Evolutionary conservation across 2,888 invertebrate genomes (phyloP).

Genomic region (Caenorhabditis sp.): DNA sequence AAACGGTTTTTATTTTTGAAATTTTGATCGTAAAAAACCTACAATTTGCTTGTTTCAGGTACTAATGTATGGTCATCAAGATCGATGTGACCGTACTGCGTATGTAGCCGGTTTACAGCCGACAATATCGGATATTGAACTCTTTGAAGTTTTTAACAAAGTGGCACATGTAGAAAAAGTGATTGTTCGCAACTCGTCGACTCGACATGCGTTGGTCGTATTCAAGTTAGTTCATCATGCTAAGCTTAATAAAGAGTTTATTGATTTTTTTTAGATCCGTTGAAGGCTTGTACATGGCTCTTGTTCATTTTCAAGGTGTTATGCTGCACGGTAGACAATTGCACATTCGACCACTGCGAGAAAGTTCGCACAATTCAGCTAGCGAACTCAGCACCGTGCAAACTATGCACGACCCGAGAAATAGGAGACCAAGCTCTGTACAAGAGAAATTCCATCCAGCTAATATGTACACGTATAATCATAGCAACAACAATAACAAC

Average conservation of each 20-base stretch:
- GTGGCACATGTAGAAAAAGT: conserved; percentile 42
- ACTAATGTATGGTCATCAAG: conserved; percentile 30
- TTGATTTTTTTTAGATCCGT: conserved; percentile 24
- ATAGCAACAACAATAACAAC: conserved; percentile 5
- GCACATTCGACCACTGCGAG: conserved; percentile 35
- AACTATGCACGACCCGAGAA: not conserved
- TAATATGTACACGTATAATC: not conserved
- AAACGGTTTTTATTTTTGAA: too few relatives aligned
- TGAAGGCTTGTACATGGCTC: conserved; percentile 26
- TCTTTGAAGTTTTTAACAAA: conserved; percentile 37
- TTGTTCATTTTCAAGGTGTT: conserved; percentile 25
- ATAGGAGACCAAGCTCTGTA: conserved; percentile 7
- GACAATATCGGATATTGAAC: conserved; percentile 32
- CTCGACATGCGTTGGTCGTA: conserved; percentile 34
- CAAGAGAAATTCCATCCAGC: conserved; percentile 6
- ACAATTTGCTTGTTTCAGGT: too few relatives aligned
- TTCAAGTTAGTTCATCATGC: conserved; percentile 21
- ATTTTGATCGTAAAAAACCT: too few relatives aligned
- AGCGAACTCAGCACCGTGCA: not conserved
- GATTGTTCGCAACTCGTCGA: conserved; percentile 26
- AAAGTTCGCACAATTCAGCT: conserved; percentile 27
- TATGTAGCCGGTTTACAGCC: conserved; percentile 39
- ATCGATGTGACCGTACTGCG: conserved; percentile 40
- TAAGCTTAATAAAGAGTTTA: too few relatives aligned
- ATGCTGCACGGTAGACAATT: conserved; percentile 26